Evolutionary conservation across 2,797 vertebrate species (phyloP), one percentile per base, ranked within the genome.

Genomic region (Clarias laeviceps): DNA sequence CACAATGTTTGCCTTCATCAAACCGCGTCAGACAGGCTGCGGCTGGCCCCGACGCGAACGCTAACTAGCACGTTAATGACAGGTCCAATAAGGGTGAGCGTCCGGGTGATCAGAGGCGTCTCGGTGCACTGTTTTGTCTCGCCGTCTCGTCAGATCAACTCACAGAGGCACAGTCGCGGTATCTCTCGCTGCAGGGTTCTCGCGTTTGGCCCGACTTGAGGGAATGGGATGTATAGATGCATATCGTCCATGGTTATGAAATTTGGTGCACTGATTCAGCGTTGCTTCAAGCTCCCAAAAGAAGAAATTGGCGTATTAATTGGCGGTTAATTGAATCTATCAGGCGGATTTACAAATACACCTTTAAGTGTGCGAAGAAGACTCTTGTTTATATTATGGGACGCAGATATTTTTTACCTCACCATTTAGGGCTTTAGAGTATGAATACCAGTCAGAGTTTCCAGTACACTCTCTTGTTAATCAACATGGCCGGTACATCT

Each of bases 41-140:
- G 45, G 90, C 88, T 87, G 73, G 22, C 73, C 82, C 88, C 89
- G 79, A 87, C 86, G 88, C 68, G 89, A 90, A 90, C 73, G 61
- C 90, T 94, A 92, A 94, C 89, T 89, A 93, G 93, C 90, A 92
- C 90, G 89, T 91, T 93, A 93, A 93, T 91, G 92, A 93, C 93
- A 90, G 88, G 90, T 91, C 90, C 89, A 89, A 92, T 93, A 89
- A 91, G 89, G 89, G 76, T 74, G 65, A 77, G 89, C 86, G 87
- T 91, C 90, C 91, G 82, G 80, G 84, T 90, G 86, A 94, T 93
- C 90, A 85, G 87, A 91, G 85, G 90, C 88, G 37, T 88, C 87
- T 90, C 89, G 20, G 81, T 79, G 56, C 59, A 72, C 89, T 77
- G 79, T 70, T 89, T 82, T 87, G 84, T 89, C 70, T 88, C 59